Base-by-base conservation (phyloP, 2,888 invertebrate genomes). In the Callyntrura sp. region DNA sequence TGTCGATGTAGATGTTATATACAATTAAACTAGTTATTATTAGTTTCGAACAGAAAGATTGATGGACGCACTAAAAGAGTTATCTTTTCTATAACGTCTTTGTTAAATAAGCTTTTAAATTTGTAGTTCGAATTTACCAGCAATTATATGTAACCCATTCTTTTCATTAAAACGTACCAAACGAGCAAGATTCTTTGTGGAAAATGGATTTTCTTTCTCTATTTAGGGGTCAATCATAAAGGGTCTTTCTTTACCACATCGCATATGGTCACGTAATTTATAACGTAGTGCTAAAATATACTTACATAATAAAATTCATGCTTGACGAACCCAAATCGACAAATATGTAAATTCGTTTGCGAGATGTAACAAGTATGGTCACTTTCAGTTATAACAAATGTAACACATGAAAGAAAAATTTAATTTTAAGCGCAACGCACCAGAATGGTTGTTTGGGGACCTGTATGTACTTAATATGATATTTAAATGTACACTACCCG, bases 371-470 rank as follows among this genome's bases (percentile, higher is more conserved):
- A 51, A 51, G 6, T 2, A 35, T 4, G 35, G 2, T 35, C 35
- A 35, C 3, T 35, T 35, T 35, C 35, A 35, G 35, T 35, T 35
- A 4, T 4, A 35, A 35, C 2, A 35, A 35, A 35, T 35, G 35
- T 35, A 35, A 35, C 2, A 35, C 35, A 35, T 35, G 17, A 57
- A 57, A 35, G 2, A 35, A 35, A 4, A 35, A 6, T 76, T 76
- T n/a, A 4, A 55, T 51, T 55, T 45, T 81, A 60, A 79, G 79
- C 70, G 57, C 60, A 88, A 82, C 76, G 88, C 88, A 88, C 88
- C 78, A 83, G 62, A 84, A 76, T 51, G 83, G 83, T 88, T 88
- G 83, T 73, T 51, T 83, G 83, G 88, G 88, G 88, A 88, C 88
- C 88, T 88, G 88, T 83, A 83, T 88, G 88, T 78, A 78, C 55